Base-by-base conservation (phyloP, 1,140 invertebrate species). In the Lepidotrigona ventralis region DNA sequence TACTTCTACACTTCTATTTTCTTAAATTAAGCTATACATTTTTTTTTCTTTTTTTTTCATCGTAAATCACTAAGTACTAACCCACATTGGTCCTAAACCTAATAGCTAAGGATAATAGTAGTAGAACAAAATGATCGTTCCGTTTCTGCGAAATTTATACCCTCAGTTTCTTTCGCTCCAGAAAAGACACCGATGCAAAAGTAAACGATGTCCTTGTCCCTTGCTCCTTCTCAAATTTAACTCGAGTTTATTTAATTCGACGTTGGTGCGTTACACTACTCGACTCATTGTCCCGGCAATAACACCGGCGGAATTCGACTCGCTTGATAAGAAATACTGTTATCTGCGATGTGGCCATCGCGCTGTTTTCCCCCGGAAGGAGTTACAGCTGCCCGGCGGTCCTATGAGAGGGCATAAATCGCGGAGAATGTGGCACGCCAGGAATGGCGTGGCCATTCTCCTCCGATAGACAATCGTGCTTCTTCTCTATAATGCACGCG, bases 391-490 rank as follows among this genome's bases (percentile, higher is more conserved):
- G 56, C 53, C 54, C 51, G 71, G 26, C 69, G 63, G 66, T 85
- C 86, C 74, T 79, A 70, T 23, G 86, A 85, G 84, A 75, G 78
- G 73, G 23, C 66, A 88, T 88, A 88, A 88, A 88, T 88, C 85
- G 69, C 15, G n/a, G 69, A 78, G 69, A 84, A 88, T 81, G 84
- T 71, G 78, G 84, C 69, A 78, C 46, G 77, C 80, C 64, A 80
- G 72, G 85, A 87, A 88, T 83, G 84, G 84, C 72, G 58, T 81
- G 76, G 80, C 79, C 76, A 83, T 88, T 88, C 63, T 68, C 71
- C 85, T 29, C 46, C 86, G 63, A 74, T 72, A 85, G 86, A 88
- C 77, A 86, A 80, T 88, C 84, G 72, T 56, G 46, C 66, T 85
- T 78, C 29, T 75, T 73, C 66, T 64, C 51, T 87, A 82, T 82